Evolutionary conservation across 2,888 invertebrate species (phyloP).

Genomic region (Cerastis rubricosa): DNA sequence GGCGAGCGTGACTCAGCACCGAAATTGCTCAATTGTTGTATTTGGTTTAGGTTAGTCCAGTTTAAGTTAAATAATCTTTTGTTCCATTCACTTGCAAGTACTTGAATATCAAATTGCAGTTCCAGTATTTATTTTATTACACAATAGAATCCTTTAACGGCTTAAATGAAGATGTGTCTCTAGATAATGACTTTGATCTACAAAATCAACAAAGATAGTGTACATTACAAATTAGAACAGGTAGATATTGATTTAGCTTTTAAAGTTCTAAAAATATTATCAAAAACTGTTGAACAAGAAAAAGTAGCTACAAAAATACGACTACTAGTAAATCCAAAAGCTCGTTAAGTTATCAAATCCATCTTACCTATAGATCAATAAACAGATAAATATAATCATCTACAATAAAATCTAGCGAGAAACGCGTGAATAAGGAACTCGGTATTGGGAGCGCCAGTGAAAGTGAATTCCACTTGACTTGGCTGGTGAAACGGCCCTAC

Average conservation of each 20-base stretch:
- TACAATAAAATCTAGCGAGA: slow-evolving; percentile 35
- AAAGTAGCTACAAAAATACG: not conserved
- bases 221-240: not conserved
- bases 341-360: not conserved
- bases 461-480: slow-evolving; percentile 75
- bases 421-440: slow-evolving; percentile 54
- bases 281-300: not conserved
- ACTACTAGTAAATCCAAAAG: not conserved
- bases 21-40: slow-evolving; percentile 52
- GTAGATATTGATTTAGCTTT: not conserved
- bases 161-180: not conserved
- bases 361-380: slow-evolving; percentile 24
- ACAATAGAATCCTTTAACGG: not conserved
- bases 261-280: not conserved
- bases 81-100: slow-evolving; percentile 37
- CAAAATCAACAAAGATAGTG: not conserved
- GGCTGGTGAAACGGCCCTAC: slow-evolving; percentile 69
- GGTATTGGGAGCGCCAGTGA: slow-evolving; percentile 70
- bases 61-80: slow-evolving; percentile 33
- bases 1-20: slow-evolving; percentile 44
- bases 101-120: slow-evolving; percentile 29
- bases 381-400: slow-evolving; percentile 33
- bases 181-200: not conserved
- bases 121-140: not conserved
- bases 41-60: slow-evolving; percentile 39